phyloP scores from a whole-genome alignment of 2,113 vertebrate species.

The Ellobius talpinus region DNA sequence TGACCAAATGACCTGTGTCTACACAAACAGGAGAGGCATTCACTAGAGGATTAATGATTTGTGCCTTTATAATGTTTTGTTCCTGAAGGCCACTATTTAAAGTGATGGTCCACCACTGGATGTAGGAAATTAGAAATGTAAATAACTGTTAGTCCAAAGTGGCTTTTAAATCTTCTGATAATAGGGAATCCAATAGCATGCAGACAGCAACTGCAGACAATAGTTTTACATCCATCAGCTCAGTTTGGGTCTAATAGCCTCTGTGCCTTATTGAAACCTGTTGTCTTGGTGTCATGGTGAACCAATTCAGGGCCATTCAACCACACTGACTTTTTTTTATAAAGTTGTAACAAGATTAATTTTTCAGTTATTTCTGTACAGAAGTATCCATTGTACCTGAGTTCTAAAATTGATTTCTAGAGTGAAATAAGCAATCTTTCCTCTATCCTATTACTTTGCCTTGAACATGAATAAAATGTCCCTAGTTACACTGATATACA shows the following conservation, averaged over 20 bases:
- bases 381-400: conserved; percentile 11
- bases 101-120: conserved; percentile 12
- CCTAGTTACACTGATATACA: not conserved
- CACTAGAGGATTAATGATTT: not conserved
- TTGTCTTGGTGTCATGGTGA: conserved; percentile 30
- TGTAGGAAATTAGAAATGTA: conserved; percentile 69
- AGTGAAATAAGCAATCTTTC: conserved; percentile 58
- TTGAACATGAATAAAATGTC: conserved; percentile 39
- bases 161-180: conserved; percentile 76
- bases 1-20: not conserved
- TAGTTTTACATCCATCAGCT: conserved; percentile 74
- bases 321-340: not conserved
- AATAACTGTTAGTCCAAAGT: conserved; percentile 67
- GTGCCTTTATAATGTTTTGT: not conserved
- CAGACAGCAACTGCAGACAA: conserved; percentile 67
- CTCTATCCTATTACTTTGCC: conserved; percentile 23
- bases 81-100: not conserved
- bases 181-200: conserved; percentile 76
- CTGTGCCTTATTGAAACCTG: conserved; percentile 37
- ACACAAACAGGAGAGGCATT: not conserved
- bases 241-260: conserved; percentile 64
- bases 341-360: conserved; percentile 68
- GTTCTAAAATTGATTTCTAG: conserved; percentile 57
- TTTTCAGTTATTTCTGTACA: conserved; percentile 36
- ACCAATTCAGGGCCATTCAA: conserved; percentile 34